These are phyloP conservation scores for Taphrorychus bicolor DNA, from an alignment of 2,888 invertebrate genomes.

Conservation along the genomic window DNA sequence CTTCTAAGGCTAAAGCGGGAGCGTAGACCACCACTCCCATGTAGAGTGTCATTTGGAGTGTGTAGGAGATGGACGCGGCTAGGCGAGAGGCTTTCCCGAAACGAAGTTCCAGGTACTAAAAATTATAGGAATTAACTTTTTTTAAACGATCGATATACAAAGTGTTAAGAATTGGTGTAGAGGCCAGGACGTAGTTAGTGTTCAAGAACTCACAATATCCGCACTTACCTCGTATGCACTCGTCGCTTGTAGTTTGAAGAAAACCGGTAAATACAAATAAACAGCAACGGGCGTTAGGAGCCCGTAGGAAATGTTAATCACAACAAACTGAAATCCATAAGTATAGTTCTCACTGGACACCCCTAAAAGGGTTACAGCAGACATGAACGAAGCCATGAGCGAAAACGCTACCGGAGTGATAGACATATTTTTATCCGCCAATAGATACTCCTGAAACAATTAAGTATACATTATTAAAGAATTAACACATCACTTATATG, in stretches of 20 bases:
- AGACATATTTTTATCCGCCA: conserved; percentile 83
- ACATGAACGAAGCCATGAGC: conserved; percentile 94
- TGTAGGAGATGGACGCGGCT: conserved; percentile 83
- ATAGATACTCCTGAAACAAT: conserved; percentile 75
- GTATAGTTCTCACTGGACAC: conserved; percentile 88
- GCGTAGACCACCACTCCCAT: conserved; percentile 94
- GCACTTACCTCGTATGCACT: conserved; percentile 81
- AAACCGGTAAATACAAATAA: conserved; percentile 82
- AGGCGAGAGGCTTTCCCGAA: conserved; percentile 81
- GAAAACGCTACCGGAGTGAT: conserved; percentile 85
- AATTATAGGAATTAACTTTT: no score
- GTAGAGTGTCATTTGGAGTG: conserved; percentile 88
- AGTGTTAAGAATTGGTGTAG: background rate
- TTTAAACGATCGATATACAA: background rate
- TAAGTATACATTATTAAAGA: background rate
- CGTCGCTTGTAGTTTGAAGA: conserved; percentile 82
- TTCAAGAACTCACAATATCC: background rate
- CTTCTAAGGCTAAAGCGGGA: conserved; percentile 87
- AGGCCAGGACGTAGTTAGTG: background rate
- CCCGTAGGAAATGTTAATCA: conserved; percentile 78
- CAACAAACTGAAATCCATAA: conserved; percentile 80
- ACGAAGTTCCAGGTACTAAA: conserved; percentile 83
- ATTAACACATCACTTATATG: background rate
- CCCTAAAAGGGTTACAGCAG: conserved; percentile 87
- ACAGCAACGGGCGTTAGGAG: conserved; percentile 80